phyloP scores from a whole-genome alignment of 1,140 invertebrate genomes.

The Drosophila tani region DNA sequence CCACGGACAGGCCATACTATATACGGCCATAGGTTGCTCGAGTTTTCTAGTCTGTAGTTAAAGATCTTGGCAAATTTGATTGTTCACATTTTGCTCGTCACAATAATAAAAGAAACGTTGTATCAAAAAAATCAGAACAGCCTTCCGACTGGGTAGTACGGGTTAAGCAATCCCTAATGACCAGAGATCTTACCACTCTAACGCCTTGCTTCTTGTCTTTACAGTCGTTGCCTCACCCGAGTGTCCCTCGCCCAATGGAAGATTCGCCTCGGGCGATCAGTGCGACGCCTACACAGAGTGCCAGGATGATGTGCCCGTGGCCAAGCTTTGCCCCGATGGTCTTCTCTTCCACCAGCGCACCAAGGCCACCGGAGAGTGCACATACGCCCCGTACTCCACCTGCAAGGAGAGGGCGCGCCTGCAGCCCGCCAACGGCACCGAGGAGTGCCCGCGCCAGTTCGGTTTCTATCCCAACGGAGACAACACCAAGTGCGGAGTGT shows the following conservation, averaged over 20 bases:
- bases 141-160: neutral
- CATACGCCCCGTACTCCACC: constrained; percentile 91
- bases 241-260: constrained; percentile 89
- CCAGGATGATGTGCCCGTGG: constrained; percentile 89
- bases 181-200: neutral
- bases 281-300: constrained; percentile 90
- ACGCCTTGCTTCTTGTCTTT: neutral
- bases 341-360: constrained; percentile 93
- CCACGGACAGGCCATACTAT: constrained; percentile 22
- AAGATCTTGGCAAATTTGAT: constrained; percentile 54
- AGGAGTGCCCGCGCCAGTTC: constrained; percentile 93
- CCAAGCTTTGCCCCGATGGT: constrained; percentile 93
- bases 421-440: constrained; percentile 87
- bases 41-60: constrained; percentile 83
- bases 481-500: constrained; percentile 90
- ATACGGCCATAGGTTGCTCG: constrained; percentile 56
- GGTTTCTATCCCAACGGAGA: constrained; percentile 92
- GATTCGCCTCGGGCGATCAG: constrained; percentile 89
- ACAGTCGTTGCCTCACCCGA: constrained; percentile 54
- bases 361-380: constrained; percentile 90
- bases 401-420: constrained; percentile 90
- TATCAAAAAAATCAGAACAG: constrained; percentile 8
- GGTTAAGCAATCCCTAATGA: too few species aligned
- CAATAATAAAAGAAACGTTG: constrained; percentile 47
- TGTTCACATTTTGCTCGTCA: constrained; percentile 54